Base-by-base conservation (phyloP, 2,797 vertebrate species). In the Cirrhinus molitorella region DNA sequence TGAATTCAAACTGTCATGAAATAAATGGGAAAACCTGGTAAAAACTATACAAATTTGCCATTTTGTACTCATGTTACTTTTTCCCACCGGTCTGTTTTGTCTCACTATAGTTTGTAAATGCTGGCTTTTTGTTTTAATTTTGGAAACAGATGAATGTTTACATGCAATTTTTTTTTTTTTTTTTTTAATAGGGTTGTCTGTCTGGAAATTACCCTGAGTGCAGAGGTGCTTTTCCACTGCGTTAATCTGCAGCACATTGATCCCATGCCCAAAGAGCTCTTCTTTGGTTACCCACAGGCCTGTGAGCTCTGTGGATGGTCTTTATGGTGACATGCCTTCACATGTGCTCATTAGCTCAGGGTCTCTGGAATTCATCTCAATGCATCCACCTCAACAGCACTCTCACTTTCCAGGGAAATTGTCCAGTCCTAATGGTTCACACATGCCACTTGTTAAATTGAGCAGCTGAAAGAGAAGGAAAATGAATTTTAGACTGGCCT, bases 371-470 rank as follows among this genome's bases (percentile, higher is more conserved):
- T 68, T 45, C 71, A 85, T 85, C 84, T 57, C 16, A 49, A 53
- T 10, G 19, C 77, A 59, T 57, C 67, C 61, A 85, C 71, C 77
- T 67, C 16, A 84, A 84, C 82, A 86, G 82, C 83, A 88, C 85
- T 89, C 90, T 91, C 86, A 85, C 87, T 91, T 86, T 91, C 80
- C 86, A 80, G 65, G 71, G 90, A 87, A 88, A 65, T 84, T 84
- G 86, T 47, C 23, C 53, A 85, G 88, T 71, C 79, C 70, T 91
- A 92, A 91, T 91, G 83, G 85, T 86, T 90, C 85, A 85, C 92
- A 92, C 88, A 90, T 92, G 91, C 84, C 81, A 85, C 82, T 87
- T 84, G 89, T 88, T 90, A 87, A 63, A 71, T 73, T 61, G 4
- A 47, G 63, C 84, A 57, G 13, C 34, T 75, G 34, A 85, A 87